Conservation (phyloP, 2,888 invertebrate genomes). For the Cephus rjabovi region DNA sequence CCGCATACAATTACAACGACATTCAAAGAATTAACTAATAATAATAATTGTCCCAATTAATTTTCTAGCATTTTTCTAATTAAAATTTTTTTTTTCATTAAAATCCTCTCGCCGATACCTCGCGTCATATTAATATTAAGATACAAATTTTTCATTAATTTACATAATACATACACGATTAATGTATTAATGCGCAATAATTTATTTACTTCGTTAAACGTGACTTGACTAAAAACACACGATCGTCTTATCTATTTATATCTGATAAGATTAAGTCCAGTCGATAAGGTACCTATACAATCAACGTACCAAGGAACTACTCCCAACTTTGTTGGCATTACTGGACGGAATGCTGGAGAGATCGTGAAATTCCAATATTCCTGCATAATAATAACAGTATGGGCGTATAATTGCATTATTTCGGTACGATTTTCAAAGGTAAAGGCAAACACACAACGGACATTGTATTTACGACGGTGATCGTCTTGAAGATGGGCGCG, state of each 20-base stretch:
- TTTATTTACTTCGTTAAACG: not conserved
- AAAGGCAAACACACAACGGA: constrained; percentile 55
- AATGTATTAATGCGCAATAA: not conserved
- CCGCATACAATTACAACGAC: not conserved
- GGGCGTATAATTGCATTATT: not conserved
- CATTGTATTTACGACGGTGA: constrained; percentile 55
- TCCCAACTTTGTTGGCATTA: not conserved
- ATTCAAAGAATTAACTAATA: not conserved
- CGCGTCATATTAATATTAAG: not conserved
- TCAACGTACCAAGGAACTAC: not conserved
- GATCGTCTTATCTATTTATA: not conserved
- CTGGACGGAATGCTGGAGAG: not conserved
- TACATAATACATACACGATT: not conserved
- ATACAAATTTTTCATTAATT: not conserved
- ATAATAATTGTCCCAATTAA: not conserved
- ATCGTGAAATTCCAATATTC: not conserved
- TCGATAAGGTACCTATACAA: not conserved
- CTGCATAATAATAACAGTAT: not conserved
- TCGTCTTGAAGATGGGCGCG: constrained; percentile 55
- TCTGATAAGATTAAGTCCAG: not conserved
- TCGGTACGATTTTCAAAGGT: constrained; percentile 52
- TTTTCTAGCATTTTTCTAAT: not conserved
- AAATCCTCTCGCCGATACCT: too few species aligned
- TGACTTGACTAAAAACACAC: not conserved
- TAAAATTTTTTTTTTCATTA: too few species aligned